Base-by-base conservation (phyloP, 2,888 invertebrate species). In the Volucella bombylans region DNA sequence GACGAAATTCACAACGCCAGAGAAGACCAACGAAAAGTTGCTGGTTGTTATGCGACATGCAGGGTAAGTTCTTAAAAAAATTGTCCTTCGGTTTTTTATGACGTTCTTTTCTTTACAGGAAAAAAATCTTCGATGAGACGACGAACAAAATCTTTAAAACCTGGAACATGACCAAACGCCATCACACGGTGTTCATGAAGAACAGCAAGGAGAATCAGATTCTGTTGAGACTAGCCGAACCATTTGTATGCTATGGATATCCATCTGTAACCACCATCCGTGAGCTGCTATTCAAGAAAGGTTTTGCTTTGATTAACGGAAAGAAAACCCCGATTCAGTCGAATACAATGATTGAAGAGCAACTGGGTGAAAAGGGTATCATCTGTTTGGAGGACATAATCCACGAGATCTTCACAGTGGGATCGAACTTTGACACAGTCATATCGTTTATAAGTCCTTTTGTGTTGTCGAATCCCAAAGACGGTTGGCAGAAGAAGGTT, bases 321-420 rank as follows among this genome's bases (percentile, higher is more conserved):
- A 92, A 90, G 55, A 91, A 90, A 77, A 90, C 90, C 0, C 88
- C 91, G 1, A 92, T 92, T 57, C 90, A 91, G 74, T 92, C 92
- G 0, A 92, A 92, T 80, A 90, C 90, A 1, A 88, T 91, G 89
- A 90, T 92, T 14, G 92, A 92, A 82, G 90, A 92, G 50, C 87
- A 90, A 2, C 85, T 92, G 31, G 92, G 92, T 4, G 88, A 90
- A 0, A 88, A 90, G 74, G 92, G 92, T 11, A 89, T 92, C 0
- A 92, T 92, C 62, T 92, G 92, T 79, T 87, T 92, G 80, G 92
- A 92, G 76, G 92, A 92, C 86, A 90, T 92, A 18, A 91, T 92
- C 10, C 92, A 92, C 76, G 92, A 92, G 86, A 89, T 92, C 11
- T 91, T 88, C 43, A 91, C 91, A 8, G 91, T 91, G 11, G 92